Evolutionary conservation across 92 coral and sea anemone genomes (phyloP).

Genomic region (Isaurus tuberculatus): DNA sequence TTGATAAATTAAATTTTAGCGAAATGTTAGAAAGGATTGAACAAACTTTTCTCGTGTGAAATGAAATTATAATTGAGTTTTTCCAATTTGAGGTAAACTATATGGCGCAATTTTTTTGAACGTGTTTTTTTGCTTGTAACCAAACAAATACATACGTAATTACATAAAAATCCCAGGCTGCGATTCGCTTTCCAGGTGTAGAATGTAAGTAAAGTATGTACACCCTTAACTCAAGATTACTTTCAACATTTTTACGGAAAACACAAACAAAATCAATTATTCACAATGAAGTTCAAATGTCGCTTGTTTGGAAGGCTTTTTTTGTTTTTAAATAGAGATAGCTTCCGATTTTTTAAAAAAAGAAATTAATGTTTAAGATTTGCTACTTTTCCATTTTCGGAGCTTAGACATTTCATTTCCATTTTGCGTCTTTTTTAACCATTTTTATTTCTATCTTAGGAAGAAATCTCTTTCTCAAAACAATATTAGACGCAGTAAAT

Average conservation of each 20-base stretch:
- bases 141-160: not conserved
- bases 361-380: not conserved
- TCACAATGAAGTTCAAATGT: not conserved
- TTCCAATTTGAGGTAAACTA: not conserved
- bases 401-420: not conserved
- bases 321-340: not conserved
- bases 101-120: too few species aligned
- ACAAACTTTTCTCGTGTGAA: too few species aligned
- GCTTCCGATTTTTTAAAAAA: not conserved
- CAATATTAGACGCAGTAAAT: conserved; percentile 8
- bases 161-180: not conserved
- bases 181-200: not conserved
- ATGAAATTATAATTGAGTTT: not conserved
- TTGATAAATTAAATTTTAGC: not conserved
- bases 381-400: not conserved
- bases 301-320: not conserved
- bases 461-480: conserved; percentile 10
- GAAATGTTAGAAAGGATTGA: not conserved
- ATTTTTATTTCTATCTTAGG: conserved; percentile 1
- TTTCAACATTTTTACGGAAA: conserved; percentile 17
- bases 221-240: not conserved
- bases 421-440: not conserved
- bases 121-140: not conserved
- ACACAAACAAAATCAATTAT: conserved; percentile 40
- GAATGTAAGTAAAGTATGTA: not conserved